A percentile compares a stretch with the other conserved stretches of the same genome.
phyloP scores from a whole-genome alignment of 2,797 vertebrate genomes.

The Clarias pachynema region DNA sequence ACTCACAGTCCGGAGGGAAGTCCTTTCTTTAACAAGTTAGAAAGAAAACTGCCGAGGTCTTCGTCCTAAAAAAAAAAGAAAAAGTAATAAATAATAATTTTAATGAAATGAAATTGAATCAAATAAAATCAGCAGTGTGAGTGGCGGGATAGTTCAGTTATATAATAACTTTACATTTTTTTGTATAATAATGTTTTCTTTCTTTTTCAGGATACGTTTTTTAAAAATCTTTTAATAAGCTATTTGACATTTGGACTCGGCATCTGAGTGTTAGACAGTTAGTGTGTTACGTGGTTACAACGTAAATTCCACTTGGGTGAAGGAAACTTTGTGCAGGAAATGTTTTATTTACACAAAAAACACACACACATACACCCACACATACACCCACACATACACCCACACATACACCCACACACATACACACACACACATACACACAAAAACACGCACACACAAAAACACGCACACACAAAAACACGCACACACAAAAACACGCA shows the following conservation, averaged over 20 bases:
- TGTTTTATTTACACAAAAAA: background rate
- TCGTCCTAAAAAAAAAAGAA: slow-evolving; percentile 82
- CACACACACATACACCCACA: background rate
- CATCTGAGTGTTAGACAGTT: background rate
- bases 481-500: no score
- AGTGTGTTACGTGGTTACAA: background rate
- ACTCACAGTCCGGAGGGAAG: slow-evolving; percentile 80
- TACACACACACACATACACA: accelerated
- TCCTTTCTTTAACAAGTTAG: slow-evolving; percentile 89
- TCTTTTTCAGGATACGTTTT: background rate
- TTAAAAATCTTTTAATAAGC: background rate
- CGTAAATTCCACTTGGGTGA: background rate
- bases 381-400: no score
- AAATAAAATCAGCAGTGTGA: background rate
- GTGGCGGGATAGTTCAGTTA: no score
- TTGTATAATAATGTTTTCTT: background rate
- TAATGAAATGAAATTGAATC: background rate
- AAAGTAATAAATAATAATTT: background rate
- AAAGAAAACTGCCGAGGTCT: slow-evolving; percentile 93
- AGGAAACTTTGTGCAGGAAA: background rate
- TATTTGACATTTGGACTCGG: background rate
- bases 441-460: no score
- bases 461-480: no score
- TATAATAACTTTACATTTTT: background rate
- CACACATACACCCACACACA: background rate